Conservation (phyloP, 2,888 invertebrate genomes). For the Aquatica leii region DNA sequence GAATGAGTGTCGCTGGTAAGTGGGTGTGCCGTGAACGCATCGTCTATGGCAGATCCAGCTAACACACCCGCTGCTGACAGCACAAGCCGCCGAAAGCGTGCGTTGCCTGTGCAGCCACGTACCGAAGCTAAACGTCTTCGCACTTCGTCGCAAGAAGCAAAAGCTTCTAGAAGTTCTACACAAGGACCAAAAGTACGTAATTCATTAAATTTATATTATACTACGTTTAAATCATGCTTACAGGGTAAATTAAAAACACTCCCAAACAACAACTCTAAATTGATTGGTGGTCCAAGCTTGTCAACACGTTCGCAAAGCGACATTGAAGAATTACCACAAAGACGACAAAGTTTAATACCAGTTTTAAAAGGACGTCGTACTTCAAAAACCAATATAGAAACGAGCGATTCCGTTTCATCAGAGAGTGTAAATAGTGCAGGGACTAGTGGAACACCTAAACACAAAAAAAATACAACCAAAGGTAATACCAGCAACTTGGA, state of each 20-base stretch:
- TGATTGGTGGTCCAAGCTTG: conserved; percentile 33
- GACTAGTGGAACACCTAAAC: not conserved
- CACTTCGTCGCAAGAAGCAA: conserved; percentile 58
- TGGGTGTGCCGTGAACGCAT: conserved; percentile 78
- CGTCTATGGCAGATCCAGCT: conserved; percentile 93
- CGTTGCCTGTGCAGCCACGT: conserved; percentile 67
- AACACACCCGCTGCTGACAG: conserved; percentile 73
- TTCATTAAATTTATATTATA: no score
- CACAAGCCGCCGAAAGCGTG: conserved; percentile 64
- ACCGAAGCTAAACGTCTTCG: conserved; percentile 68
- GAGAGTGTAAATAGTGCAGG: not conserved
- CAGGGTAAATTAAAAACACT: not conserved
- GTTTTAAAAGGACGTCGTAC: conserved; percentile 22
- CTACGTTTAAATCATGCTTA: not conserved
- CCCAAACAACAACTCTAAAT: not conserved
- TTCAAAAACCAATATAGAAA: not conserved
- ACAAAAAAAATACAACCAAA: conserved; percentile 8
- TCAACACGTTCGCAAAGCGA: conserved; percentile 47
- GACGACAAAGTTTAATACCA: conserved; percentile 34
- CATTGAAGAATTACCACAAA: conserved; percentile 38
- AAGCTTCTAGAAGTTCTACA: conserved; percentile 9
- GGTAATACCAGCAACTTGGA: conserved; percentile 24
- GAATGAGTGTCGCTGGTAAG: conserved; percentile 63
- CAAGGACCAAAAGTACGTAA: not conserved
- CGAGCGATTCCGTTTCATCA: not conserved